Evolutionary conservation across 53 echinoderm and acorn worm species (phyloP), one percentile per base, ranked within the genome.

Genomic region (Hippasteria phrygiana): DNA sequence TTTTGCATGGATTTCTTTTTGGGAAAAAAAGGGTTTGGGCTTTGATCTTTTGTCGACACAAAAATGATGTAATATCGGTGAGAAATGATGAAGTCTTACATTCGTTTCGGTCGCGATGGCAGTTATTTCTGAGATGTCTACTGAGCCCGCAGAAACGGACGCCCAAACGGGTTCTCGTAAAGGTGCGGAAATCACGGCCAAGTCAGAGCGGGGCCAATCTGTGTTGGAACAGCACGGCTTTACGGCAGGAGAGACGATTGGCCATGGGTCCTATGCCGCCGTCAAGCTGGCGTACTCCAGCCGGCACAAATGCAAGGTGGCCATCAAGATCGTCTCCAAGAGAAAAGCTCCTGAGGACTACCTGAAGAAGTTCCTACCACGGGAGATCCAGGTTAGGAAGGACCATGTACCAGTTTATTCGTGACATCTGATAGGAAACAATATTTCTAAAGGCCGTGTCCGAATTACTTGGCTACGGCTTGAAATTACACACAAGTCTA

Each of bases 321-420:
- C 94, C 63, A 94, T 98, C 79, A 98, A 98, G 92, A 93, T 98
- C 53, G 95, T 98, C 17, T 98, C 98, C 24, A 98, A 98, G 89
- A 78, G 93, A 72, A 98, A 98, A 69, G 98, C 98, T 5, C 98
- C 98, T 5, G 95, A 95, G 22, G 98, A 98, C 77, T 98, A 98
- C 78, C 91, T 98, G 22, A 82, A 87, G 67, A 98, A 98, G 83
- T 98, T 98, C 79, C 67, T 98, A 64, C 98, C 98, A 54, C 83
- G 98, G 55, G 98, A 97, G 83, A 95, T 97, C 12, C 93, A 97
- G 14, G n/a, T n/a, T n/a, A n/a, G n/a, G n/a, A n/a, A n/a, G n/a
- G n/a, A n/a, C n/a, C n/a, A n/a, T n/a, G n/a, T n/a, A n/a, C n/a
- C n/a, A n/a, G n/a, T n/a, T n/a, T n/a, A n/a, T n/a, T n/a, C n/a